Conservation (phyloP, 2,113 vertebrate species). For the Carassius auratus region DNA sequence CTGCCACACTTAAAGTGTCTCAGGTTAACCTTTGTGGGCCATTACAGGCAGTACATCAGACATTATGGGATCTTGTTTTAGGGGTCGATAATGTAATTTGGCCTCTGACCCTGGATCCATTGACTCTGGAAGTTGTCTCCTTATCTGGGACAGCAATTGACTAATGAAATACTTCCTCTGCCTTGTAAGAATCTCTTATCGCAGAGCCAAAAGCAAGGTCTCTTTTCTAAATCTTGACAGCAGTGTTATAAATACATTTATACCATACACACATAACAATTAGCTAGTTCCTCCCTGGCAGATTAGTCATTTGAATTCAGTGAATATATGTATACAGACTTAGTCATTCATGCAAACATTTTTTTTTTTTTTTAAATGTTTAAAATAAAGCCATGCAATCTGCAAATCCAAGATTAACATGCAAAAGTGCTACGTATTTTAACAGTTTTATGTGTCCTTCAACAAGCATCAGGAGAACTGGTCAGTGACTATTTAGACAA, state of each 20-base stretch:
- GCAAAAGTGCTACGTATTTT: not conserved
- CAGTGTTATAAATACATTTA: not conserved
- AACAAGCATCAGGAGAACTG: not conserved
- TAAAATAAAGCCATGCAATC: too few species aligned
- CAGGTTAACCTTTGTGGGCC: constrained; percentile 57
- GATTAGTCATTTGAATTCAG: not conserved
- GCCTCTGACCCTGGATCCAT: constrained; percentile 73
- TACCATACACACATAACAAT: not conserved
- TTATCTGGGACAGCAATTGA: constrained; percentile 78
- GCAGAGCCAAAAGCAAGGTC: not conserved
- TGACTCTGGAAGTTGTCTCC: constrained; percentile 75
- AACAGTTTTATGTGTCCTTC: too few species aligned
- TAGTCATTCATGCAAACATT: too few species aligned
- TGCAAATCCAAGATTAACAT: not conserved
- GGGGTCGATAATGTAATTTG: constrained; percentile 73
- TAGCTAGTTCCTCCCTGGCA: too few species aligned
- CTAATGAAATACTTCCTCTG: constrained; percentile 81
- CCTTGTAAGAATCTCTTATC: constrained; percentile 55
- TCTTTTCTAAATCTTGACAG: not conserved
- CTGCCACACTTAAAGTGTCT: not conserved
- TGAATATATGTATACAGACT: not conserved
- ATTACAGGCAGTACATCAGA: constrained; percentile 71
- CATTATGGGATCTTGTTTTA: constrained; percentile 64
- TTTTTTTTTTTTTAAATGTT: too few species aligned
- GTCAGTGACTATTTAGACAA: constrained; percentile 12